phyloP scores from a whole-genome alignment of 2,888 invertebrate species.

The Chrysodeixis includens region DNA sequence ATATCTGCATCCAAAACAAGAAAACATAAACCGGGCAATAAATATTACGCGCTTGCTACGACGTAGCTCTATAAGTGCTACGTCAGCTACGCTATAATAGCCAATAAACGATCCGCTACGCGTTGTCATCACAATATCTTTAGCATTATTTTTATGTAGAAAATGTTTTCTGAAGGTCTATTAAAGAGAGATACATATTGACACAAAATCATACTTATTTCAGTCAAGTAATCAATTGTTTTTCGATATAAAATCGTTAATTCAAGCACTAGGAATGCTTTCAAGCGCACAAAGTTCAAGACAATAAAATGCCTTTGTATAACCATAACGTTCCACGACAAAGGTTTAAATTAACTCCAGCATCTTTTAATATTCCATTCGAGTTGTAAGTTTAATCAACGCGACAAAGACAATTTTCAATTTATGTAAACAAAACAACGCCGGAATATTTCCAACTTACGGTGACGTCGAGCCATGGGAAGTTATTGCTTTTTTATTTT shows the following conservation, averaged over 20 bases:
- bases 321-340: neutral
- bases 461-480: neutral
- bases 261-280: neutral
- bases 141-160: neutral
- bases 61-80: neutral
- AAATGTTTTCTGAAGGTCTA: neutral
- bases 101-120: constrained; percentile 4
- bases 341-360: neutral
- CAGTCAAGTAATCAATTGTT: neutral
- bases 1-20: neutral
- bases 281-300: neutral
- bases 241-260: neutral
- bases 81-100: constrained; percentile 1
- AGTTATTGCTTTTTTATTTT: neutral
- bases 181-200: neutral
- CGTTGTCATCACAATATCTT: neutral
- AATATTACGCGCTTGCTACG: neutral
- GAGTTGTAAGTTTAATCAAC: constrained; percentile 5
- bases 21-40: neutral
- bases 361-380: neutral
- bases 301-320: neutral
- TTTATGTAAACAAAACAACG: constrained; percentile 1
- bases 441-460: neutral
- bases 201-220: neutral
- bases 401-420: neutral